These are phyloP conservation scores for Protaetia brevitarsis DNA, from an alignment of 1,140 invertebrate species.

Conservation along the genomic window DNA sequence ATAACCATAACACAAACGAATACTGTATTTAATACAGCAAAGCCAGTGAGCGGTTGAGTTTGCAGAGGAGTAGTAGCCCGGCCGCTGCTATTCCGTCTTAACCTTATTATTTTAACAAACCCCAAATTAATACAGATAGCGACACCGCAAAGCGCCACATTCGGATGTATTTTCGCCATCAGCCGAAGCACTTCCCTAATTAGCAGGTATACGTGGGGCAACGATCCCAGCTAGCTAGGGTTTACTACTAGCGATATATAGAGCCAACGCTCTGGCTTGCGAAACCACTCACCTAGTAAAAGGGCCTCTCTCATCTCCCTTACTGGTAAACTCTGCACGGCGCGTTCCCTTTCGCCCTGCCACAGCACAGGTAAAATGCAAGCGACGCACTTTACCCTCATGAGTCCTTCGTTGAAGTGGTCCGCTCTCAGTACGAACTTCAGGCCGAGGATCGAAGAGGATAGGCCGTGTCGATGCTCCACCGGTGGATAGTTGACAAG, in stretches of 20 bases:
- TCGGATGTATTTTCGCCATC: neutral
- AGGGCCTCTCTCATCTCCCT: slow-evolving; percentile 59
- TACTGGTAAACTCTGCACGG: slow-evolving; percentile 54
- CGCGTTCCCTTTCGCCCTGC: slow-evolving; percentile 55
- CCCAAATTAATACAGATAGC: slow-evolving; percentile 11
- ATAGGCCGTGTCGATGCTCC: slow-evolving; percentile 55
- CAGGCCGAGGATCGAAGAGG: slow-evolving; percentile 56
- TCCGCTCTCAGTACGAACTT: slow-evolving; percentile 51
- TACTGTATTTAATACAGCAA: neutral
- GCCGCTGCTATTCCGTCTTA: neutral
- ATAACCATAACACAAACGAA: neutral
- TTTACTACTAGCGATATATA: too few relatives aligned
- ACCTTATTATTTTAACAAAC: slow-evolving; percentile 8
- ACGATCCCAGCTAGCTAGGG: neutral
- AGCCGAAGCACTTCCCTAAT: slow-evolving; percentile 4
- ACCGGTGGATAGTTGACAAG: slow-evolving; percentile 52
- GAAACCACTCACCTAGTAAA: slow-evolving; percentile 52
- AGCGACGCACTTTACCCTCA: slow-evolving; percentile 60
- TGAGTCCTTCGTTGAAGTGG: slow-evolving; percentile 55
- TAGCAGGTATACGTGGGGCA: neutral
- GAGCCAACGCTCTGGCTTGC: too few relatives aligned
- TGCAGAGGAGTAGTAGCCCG: neutral
- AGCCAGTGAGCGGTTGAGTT: neutral
- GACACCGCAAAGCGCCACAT: neutral
- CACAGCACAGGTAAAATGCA: slow-evolving; percentile 58